Evolutionary conservation across 2,113 vertebrate species (phyloP), one percentile per base, ranked within the genome.

Genomic region (Oxyura jamaicensis): DNA sequence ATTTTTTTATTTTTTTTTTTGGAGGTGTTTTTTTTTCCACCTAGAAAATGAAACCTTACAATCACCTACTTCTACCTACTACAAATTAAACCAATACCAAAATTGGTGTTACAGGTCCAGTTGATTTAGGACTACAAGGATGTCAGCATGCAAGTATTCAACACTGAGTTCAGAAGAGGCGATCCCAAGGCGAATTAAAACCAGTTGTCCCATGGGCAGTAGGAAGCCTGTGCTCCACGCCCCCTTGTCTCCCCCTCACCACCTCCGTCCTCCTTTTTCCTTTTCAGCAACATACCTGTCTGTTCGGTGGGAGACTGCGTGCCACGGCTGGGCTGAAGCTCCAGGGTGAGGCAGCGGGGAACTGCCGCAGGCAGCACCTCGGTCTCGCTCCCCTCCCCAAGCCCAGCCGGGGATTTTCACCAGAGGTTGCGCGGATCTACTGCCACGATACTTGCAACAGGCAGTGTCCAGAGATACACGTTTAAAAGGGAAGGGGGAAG

Each of bases 321-420:
- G 0, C 20, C 41, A 6, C 2, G 60, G 52, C 21, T 29, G 56
- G 46, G 36, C 5, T 39, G 58, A 18, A 75, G 75, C 35, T 80
- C 44, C n/a, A 7, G 0, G 1, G 28, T 3, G 13, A 5, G 0
- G 0, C n/a, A 58, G 69, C 3, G 0, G 31, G n/a, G n/a, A 52
- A 39, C 39, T 7, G 59, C 69, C 44, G 62, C 0, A 1, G 46
- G 22, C n/a, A 73, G 8, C 46, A 44, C 0, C 17, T 31, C 2
- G 0, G 2, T 18, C 15, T 48, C 75, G 11, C 0, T 0, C 23
- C 46, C 50, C 29, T n/a, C 31, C 65, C 62, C 58, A 50, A 59
- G 44, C 42, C 58, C 76, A 90, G 7, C 39, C 6, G 9, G 13
- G 23, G 53, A 18, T 26, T n/a, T 72, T 50, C 55, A 66, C 3